A percentile compares a stretch with the other conserved stretches of the same genome.
phyloP scores from a whole-genome alignment of 1,140 invertebrate genomes.

The Drosophila kurseongensis region DNA sequence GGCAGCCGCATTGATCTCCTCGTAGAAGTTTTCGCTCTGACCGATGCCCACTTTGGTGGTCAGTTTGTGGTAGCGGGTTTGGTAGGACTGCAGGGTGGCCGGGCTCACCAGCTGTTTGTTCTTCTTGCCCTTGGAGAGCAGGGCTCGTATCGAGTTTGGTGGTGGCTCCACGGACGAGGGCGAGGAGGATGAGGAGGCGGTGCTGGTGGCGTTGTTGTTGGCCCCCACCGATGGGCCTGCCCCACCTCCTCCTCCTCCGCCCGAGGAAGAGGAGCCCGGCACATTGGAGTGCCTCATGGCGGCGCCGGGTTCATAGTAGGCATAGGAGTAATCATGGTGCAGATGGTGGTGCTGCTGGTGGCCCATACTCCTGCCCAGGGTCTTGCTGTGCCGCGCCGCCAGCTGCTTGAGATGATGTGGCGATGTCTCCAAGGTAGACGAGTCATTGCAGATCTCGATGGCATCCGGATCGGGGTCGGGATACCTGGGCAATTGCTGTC shows the following conservation, averaged over 20 bases:
- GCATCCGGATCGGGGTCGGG: slow-evolving; percentile 79
- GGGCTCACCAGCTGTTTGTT: slow-evolving; percentile 74
- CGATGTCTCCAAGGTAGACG: slow-evolving; percentile 37
- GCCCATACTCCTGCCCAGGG: slow-evolving; percentile 36
- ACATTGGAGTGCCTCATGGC: slow-evolving; percentile 86
- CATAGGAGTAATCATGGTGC: slow-evolving; percentile 89
- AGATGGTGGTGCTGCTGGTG: slow-evolving; percentile 35
- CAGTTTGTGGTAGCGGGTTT: slow-evolving; percentile 69
- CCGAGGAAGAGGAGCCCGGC: slow-evolving; percentile 66
- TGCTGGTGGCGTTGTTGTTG: slow-evolving; percentile 13
- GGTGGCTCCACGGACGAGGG: slow-evolving; percentile 35
- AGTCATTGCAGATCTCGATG: slow-evolving; percentile 76
- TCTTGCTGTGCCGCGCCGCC: slow-evolving; percentile 59
- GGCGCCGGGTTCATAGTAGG: slow-evolving; percentile 90
- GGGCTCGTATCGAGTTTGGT: slow-evolving; percentile 84
- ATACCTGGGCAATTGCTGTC: slow-evolving; percentile 65
- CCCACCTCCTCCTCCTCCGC: not conserved
- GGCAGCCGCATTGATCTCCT: slow-evolving; percentile 88
- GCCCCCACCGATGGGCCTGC: not conserved
- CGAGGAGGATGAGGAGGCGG: not conserved
- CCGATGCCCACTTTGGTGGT: slow-evolving; percentile 86
- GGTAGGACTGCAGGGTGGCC: slow-evolving; percentile 70
- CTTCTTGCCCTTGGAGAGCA: slow-evolving; percentile 79
- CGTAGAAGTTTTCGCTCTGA: slow-evolving; percentile 94
- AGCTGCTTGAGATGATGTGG: slow-evolving; percentile 59